Evolutionary conservation across 2,797 vertebrate genomes (phyloP).

Genomic region (Ctenochaetus hawaiiensis): DNA sequence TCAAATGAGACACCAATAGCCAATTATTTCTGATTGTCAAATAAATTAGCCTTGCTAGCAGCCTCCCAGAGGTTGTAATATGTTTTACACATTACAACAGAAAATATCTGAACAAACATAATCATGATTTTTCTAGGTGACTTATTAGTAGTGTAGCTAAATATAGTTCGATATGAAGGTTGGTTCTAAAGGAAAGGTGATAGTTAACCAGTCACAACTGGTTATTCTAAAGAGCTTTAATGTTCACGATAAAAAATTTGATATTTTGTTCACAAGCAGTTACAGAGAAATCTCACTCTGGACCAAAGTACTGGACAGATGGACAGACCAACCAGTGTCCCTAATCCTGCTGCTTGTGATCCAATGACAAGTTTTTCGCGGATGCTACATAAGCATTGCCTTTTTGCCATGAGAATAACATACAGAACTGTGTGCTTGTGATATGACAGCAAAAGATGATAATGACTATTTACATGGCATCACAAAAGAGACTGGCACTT

Average conservation of each 20-base stretch:
- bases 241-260: too few relatives aligned
- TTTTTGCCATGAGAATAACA: slow-evolving; percentile 5
- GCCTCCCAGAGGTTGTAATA: neutral
- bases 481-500: slow-evolving; percentile 17
- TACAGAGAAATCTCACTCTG: neutral
- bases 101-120: neutral
- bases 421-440: neutral
- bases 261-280: neutral
- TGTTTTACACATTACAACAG: neutral
- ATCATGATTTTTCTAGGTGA: neutral
- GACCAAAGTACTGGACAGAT: neutral
- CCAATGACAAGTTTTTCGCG: neutral
- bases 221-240: too few relatives aligned
- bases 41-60: neutral
- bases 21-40: neutral
- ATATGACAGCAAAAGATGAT: slow-evolving; percentile 22
- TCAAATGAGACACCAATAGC: neutral
- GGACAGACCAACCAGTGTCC: neutral
- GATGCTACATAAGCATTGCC: neutral
- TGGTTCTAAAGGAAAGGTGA: too few relatives aligned
- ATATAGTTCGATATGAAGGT: too few relatives aligned
- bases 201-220: too few relatives aligned
- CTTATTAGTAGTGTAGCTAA: neutral
- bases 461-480: neutral
- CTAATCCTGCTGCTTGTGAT: neutral